Conservation (phyloP, 2,888 invertebrate genomes). For the Leucophora obtusa region DNA sequence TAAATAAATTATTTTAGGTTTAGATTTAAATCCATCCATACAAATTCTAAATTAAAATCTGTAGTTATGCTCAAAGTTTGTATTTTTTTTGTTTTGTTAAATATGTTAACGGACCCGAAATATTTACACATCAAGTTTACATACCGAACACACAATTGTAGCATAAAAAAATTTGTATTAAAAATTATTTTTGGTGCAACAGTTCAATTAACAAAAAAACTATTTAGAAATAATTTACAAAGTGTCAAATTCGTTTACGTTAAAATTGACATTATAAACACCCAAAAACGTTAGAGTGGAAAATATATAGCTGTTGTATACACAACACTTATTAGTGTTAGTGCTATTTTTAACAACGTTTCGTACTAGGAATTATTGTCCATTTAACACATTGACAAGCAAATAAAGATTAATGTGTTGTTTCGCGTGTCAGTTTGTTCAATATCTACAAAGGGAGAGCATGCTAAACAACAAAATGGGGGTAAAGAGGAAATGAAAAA, state of each 20-base stretch:
- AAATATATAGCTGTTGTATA: not conserved
- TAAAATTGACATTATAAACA: conserved; percentile 1
- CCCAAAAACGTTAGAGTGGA: not conserved
- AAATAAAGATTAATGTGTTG: conserved; percentile 67
- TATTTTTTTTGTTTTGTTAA: too few relatives aligned
- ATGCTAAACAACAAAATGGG: not conserved
- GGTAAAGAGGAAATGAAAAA: not conserved
- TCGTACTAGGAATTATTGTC: conserved; percentile 65
- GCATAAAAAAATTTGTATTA: not conserved
- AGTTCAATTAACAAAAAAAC: not conserved
- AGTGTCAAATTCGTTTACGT: conserved; percentile 40
- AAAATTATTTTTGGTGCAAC: not conserved
- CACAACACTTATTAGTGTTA: not conserved
- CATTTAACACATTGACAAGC: conserved; percentile 67
- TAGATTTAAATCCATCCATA: too few relatives aligned
- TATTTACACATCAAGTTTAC: too few relatives aligned
- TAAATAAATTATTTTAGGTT: too few relatives aligned
- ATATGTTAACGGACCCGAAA: too few relatives aligned
- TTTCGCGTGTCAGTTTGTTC: conserved; percentile 30
- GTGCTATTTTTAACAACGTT: not conserved
- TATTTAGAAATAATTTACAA: conserved; percentile 38
- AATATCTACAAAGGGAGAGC: not conserved
- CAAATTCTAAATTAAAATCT: too few relatives aligned
- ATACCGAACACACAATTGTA: too few relatives aligned
- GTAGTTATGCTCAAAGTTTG: too few relatives aligned